Percentiles rank a stretch among this genome's conserved stretches.
Conservation (phyloP, 2,113 vertebrate genomes). For the Embiotoca jacksoni region DNA sequence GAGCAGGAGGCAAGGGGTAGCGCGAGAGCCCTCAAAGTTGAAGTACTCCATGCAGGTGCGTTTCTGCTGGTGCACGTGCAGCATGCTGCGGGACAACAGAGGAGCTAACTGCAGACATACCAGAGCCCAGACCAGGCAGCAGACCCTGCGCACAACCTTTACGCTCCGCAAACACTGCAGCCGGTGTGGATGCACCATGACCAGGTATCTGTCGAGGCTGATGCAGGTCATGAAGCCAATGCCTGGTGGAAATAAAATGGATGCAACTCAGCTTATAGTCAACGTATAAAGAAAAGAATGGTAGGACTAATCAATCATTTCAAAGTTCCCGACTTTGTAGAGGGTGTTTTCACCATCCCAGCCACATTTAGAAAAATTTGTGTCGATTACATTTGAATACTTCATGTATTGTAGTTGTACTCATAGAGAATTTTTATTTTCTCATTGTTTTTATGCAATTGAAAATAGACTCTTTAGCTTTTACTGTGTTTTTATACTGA, state of each 20-base stretch:
- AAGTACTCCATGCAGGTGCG: constrained; percentile 89
- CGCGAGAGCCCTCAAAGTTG: constrained; percentile 77
- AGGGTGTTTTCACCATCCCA: no score
- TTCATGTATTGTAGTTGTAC: no score
- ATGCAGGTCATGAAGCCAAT: constrained; percentile 90
- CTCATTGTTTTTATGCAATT: not conserved
- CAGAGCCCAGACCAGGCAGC: constrained; percentile 84
- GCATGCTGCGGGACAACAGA: constrained; percentile 82
- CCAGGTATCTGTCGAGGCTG: constrained; percentile 88
- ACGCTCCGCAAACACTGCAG: constrained; percentile 74
- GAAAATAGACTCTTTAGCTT: not conserved
- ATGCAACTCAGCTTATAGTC: not conserved
- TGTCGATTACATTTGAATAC: no score
- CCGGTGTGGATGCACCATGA: constrained; percentile 84
- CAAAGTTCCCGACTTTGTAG: no score
- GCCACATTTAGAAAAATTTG: no score
- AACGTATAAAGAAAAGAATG: not conserved
- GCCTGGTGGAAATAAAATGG: constrained; percentile 62
- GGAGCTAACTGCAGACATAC: constrained; percentile 81
- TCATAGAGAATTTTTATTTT: not conserved
- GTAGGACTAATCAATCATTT: no score
- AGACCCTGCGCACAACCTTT: constrained; percentile 78
- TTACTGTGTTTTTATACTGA: no score
- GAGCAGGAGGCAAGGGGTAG: constrained; percentile 83
- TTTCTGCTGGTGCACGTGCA: constrained; percentile 66